Percentiles rank a stretch among this genome's conserved stretches.
These are phyloP conservation scores for Ondatra zibethicus DNA, from an alignment of 2,113 vertebrate species.

Conservation along the genomic window DNA sequence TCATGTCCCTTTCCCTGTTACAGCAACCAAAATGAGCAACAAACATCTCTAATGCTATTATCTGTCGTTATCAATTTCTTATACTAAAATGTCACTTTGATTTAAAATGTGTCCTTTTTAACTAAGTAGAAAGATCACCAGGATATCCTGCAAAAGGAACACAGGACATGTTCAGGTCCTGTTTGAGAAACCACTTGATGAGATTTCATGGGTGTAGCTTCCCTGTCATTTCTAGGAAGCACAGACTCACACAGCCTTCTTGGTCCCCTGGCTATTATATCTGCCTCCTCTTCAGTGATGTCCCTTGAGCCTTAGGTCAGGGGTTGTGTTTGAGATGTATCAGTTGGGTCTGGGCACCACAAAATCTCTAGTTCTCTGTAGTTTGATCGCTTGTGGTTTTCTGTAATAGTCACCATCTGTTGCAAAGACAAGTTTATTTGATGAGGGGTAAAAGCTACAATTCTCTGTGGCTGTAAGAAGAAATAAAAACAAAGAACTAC, in stretches of 20 bases:
- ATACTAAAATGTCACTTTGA: slow-evolving; percentile 17
- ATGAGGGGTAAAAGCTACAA: not conserved
- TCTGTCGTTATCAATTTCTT: not conserved
- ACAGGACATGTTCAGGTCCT: not conserved
- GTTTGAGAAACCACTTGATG: not conserved
- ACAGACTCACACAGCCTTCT: not conserved
- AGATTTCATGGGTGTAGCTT: not conserved
- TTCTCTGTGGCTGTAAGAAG: not conserved
- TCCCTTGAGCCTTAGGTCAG: not conserved
- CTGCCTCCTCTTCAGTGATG: not conserved
- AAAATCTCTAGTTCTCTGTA: not conserved
- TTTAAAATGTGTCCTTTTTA: slow-evolving; percentile 14
- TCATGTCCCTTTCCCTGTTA: not conserved
- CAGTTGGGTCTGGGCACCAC: not conserved
- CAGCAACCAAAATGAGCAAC: not conserved
- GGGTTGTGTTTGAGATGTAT: not conserved
- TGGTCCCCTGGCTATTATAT: not conserved
- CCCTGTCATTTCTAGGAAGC: not conserved
- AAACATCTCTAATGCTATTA: not conserved
- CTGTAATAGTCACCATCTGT: not conserved
- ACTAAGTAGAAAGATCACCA: not conserved
- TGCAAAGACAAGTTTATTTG: not conserved
- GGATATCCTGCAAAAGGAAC: not conserved
- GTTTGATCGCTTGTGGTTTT: not conserved
- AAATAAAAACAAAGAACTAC: not conserved